Evolutionary conservation across 2,113 vertebrate genomes (phyloP), one percentile per base, ranked within the genome.

Genomic region (Orycteropus afer): DNA sequence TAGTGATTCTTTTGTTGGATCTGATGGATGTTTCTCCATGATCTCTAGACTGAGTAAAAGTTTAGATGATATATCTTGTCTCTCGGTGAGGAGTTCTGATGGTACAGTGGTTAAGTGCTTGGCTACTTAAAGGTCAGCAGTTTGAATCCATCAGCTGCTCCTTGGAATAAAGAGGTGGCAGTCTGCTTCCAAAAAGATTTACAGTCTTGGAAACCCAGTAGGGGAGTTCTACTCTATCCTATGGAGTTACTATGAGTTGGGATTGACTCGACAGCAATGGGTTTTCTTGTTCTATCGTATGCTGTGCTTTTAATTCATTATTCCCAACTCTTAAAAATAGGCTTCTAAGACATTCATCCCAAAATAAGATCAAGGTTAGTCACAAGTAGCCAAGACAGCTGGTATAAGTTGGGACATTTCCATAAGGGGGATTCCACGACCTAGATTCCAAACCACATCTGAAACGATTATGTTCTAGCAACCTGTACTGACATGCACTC

Each of bases 241-340:
- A 67, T n/a, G n/a, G 5, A 18, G n/a, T 37, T 5, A 11, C 67
- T 69, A 22, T 69, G 67, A 67, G 65, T 67, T n/a, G n/a, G n/a
- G n/a, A n/a, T n/a, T n/a, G 18, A n/a, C 18, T 67, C 34, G 2
- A 69, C 18, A 69, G n/a, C 34, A 69, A 69, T 69, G 34, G 17
- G 6, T 37, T 69, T 37, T 69, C 67, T 69, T 69, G 67, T n/a
- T 69, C n/a, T 69, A 69, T 69, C n/a, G 3, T 69, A 67, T 5
- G 32, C 63, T 49, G 25, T 77, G 8, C 63, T 93, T 94, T 87
- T 53, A 73, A 92, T 67, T 84, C 42, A 79, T 85, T 87, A 61
- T 32, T 77, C 77, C 18, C 67, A 92, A 93, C 47, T 67, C 40
- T 51, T 82, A 12, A 14, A 74, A 91, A 96, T 51, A 61, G 12